These are phyloP conservation scores for Thunnus maccoyii DNA, from an alignment of 2,113 vertebrate species.

Conservation along the genomic window DNA sequence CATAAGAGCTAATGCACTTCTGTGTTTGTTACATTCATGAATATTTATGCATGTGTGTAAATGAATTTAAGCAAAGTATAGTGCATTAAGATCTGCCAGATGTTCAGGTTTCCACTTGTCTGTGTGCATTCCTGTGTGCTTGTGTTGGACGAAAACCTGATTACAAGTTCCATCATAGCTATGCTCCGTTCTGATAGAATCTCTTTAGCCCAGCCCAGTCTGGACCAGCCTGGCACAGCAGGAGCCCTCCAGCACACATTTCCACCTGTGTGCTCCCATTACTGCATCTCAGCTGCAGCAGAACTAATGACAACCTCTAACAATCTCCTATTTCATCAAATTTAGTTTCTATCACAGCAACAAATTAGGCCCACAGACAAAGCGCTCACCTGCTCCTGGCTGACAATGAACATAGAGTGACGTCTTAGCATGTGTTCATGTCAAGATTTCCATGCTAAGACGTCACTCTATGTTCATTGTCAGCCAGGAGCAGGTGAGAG, in stretches of 20 bases:
- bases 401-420: slow-evolving; percentile 28
- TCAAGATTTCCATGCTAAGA: slow-evolving; percentile 30
- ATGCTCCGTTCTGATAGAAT: slow-evolving; percentile 38
- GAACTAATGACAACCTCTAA: slow-evolving; percentile 76
- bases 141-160: slow-evolving; percentile 59
- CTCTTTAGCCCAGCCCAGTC: slow-evolving; percentile 45
- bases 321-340: slow-evolving; percentile 81
- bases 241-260: slow-evolving; percentile 53
- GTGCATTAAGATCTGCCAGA: slow-evolving; percentile 41
- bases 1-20: slow-evolving; percentile 37
- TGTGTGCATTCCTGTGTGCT: slow-evolving; percentile 68
- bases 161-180: slow-evolving; percentile 55
- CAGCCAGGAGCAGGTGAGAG: slow-evolving; percentile 53
- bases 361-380: slow-evolving; percentile 59
- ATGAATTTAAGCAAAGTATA: slow-evolving; percentile 26
- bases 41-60: slow-evolving; percentile 33
- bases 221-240: slow-evolving; percentile 61
- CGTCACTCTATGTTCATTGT: slow-evolving; percentile 24
- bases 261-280: slow-evolving; percentile 78
- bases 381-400: slow-evolving; percentile 56
- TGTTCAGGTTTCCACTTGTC: slow-evolving; percentile 56
- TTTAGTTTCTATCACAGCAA: slow-evolving; percentile 76
- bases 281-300: slow-evolving; percentile 76
- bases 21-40: slow-evolving; percentile 54
- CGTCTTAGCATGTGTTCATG: slow-evolving; percentile 26